Evolutionary conservation across 2,797 vertebrate species (phyloP).

Genomic region (Sphenodon punctatus): DNA sequence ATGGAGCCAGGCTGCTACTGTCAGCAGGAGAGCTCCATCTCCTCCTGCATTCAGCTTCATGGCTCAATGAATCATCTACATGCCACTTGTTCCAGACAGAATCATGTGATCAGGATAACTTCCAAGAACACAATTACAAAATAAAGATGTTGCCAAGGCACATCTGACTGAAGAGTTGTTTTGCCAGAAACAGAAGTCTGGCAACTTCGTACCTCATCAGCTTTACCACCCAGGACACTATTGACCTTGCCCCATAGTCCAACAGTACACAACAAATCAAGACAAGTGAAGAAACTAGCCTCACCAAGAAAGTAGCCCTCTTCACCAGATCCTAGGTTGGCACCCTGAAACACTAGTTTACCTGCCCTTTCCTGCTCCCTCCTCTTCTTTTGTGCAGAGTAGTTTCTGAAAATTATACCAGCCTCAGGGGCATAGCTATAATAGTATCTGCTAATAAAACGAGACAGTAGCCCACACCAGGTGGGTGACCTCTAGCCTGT

Average conservation of each 20-base stretch:
- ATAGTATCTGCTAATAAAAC: too few relatives aligned
- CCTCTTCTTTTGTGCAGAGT: neutral
- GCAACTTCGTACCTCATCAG: neutral
- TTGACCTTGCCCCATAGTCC: neutral
- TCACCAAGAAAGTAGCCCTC: too few relatives aligned
- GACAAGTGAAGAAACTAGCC: neutral
- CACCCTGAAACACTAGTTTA: slow-evolving; percentile 17
- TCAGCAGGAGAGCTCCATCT: neutral
- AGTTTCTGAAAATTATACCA: too few relatives aligned
- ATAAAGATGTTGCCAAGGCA: slow-evolving; percentile 53
- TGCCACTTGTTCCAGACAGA: slow-evolving; percentile 37
- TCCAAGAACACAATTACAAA: slow-evolving; percentile 52
- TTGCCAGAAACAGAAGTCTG: slow-evolving; percentile 27
- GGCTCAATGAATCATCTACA: slow-evolving; percentile 26
- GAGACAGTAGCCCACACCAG: too few relatives aligned
- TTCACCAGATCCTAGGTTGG: neutral
- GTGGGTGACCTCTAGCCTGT: too few relatives aligned
- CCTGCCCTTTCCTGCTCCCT: slow-evolving; percentile 22
- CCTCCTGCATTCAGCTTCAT: neutral
- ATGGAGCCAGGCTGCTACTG: accelerated
- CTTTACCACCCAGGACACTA: neutral
- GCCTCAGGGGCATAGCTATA: too few relatives aligned
- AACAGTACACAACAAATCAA: neutral
- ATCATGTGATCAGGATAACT: slow-evolving; percentile 31
- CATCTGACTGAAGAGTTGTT: slow-evolving; percentile 20